Conservation (phyloP, 2,888 invertebrate genomes). For the Acanthoscelides obtectus region DNA sequence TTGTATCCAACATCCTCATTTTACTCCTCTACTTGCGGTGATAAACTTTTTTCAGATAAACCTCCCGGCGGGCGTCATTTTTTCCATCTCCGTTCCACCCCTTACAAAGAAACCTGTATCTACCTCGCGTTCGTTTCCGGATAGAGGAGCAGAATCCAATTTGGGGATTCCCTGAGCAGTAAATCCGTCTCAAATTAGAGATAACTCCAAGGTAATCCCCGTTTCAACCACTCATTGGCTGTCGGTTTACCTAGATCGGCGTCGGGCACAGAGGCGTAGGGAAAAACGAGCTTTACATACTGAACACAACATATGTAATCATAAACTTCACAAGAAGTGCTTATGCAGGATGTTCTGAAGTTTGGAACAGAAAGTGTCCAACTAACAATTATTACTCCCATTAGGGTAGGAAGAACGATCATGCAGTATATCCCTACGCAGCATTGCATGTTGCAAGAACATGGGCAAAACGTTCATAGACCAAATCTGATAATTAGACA, state of each 20-base stretch:
- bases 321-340: too few species aligned
- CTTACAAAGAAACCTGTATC: neutral
- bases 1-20: neutral
- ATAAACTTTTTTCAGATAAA: neutral
- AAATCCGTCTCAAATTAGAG: slow-evolving; percentile 56
- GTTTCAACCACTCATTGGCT: slow-evolving; percentile 43
- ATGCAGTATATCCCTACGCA: too few species aligned
- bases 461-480: too few species aligned
- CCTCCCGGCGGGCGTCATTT: neutral
- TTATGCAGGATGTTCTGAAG: too few species aligned
- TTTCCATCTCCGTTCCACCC: neutral
- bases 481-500: too few species aligned
- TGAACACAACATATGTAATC: too few species aligned
- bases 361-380: too few species aligned
- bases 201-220: slow-evolving; percentile 51
- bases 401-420: too few species aligned
- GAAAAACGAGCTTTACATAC: too few species aligned
- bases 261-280: neutral
- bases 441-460: too few species aligned
- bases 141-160: slow-evolving; percentile 45
- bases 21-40: neutral
- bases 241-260: slow-evolving; percentile 38
- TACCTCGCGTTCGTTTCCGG: neutral
- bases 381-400: too few species aligned
- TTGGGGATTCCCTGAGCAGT: slow-evolving; percentile 53